Conservation (phyloP, 2,797 vertebrate species). For the Myotis daubentonii region DNA sequence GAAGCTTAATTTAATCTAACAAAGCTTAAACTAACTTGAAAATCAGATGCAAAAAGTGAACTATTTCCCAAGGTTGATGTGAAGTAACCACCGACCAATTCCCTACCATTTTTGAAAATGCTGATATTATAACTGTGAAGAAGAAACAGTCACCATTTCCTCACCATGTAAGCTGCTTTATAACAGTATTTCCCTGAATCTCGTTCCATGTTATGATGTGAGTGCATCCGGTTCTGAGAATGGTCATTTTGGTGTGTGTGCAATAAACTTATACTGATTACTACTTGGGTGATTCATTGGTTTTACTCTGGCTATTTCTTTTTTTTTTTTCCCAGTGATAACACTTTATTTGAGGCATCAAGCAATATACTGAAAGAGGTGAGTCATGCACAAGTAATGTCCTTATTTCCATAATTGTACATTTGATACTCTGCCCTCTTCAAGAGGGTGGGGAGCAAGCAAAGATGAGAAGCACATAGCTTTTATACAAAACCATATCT, state of each 20-base stretch:
- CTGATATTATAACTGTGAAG: background rate
- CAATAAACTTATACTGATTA: background rate
- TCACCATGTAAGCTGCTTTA: background rate
- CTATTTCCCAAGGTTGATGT: background rate
- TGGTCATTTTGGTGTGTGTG: background rate
- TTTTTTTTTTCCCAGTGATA: constrained; percentile 61
- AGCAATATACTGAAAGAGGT: constrained; percentile 54
- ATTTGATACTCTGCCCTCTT: constrained; percentile 31
- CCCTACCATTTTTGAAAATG: background rate
- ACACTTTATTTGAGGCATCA: constrained; percentile 77
- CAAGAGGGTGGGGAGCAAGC: background rate
- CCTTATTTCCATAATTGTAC: constrained; percentile 8
- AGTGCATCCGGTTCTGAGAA: background rate
- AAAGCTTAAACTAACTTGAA: background rate
- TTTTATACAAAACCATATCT: background rate
- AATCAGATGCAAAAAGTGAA: background rate
- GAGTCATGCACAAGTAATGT: constrained; percentile 25
- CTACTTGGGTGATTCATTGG: background rate
- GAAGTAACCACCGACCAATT: background rate
- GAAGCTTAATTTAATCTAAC: background rate
- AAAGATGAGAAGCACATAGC: constrained; percentile 19
- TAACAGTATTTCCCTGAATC: background rate
- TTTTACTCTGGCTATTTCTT: background rate
- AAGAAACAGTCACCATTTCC: background rate
- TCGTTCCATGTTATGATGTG: background rate